A percentile compares a stretch with the other conserved stretches of the same genome.
Evolutionary conservation across 2,113 vertebrate species (phyloP).

Genomic region (Crotalus viridis): DNA sequence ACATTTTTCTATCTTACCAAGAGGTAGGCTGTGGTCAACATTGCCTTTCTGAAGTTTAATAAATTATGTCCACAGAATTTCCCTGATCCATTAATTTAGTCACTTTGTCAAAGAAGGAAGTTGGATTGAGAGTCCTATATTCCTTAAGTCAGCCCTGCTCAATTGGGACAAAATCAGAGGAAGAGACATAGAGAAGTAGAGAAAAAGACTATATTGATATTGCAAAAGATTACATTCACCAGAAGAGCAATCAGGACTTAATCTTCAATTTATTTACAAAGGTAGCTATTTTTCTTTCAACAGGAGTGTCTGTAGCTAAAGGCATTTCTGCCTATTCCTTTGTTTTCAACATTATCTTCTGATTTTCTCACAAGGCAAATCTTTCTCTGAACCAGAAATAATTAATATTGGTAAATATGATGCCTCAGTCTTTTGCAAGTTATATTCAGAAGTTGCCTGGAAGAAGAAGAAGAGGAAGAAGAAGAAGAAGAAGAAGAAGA

Average conservation of each 20-base stretch:
- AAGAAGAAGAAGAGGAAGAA: too few species aligned
- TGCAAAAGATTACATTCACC: background rate
- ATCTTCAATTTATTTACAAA: background rate
- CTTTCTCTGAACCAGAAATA: background rate
- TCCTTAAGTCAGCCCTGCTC: background rate
- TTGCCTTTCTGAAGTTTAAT: background rate
- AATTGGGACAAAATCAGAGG: background rate
- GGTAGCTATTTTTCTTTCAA: background rate
- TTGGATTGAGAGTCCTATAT: background rate
- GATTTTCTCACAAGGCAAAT: background rate
- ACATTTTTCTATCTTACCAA: background rate
- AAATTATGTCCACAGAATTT: background rate
- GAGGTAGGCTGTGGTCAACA: background rate
- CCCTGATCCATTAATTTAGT: background rate
- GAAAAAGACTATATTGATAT: background rate
- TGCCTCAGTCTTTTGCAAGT: background rate
- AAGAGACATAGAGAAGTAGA: background rate
- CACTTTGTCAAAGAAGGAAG: background rate
- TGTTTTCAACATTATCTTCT: background rate
- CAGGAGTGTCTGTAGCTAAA: background rate
- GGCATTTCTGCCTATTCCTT: background rate
- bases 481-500: accelerated
- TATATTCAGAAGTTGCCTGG: background rate
- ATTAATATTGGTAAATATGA: background rate
- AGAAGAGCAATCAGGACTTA: background rate